phyloP scores from a whole-genome alignment of 1,140 invertebrate species.

The Trichomalopsis sarcophagae region DNA sequence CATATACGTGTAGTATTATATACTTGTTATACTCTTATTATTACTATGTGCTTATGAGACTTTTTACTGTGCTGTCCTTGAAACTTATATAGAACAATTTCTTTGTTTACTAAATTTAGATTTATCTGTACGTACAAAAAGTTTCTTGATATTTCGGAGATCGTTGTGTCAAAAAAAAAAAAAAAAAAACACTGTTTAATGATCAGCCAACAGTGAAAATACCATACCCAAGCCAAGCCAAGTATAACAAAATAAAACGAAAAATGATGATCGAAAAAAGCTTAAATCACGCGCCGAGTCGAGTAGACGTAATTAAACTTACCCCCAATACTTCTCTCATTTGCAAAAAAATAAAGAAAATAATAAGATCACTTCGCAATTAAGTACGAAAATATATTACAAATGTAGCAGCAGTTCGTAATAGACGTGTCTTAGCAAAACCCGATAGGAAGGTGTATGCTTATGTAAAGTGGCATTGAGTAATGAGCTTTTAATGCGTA shows the following conservation, averaged over 20 bases:
- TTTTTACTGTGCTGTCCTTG: conserved; percentile 28
- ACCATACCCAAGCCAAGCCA: neutral
- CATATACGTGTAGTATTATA: neutral
- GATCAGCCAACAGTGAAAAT: no score
- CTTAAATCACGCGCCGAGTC: neutral
- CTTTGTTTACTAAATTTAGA: conserved; percentile 3
- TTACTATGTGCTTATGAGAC: conserved; percentile 41
- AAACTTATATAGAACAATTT: conserved; percentile 35
- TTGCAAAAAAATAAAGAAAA: neutral
- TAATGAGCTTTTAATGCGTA: no score
- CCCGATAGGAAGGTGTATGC: neutral
- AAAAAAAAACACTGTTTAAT: neutral
- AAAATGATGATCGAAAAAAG: neutral
- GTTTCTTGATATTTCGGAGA: neutral
- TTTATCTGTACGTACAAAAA: neutral
- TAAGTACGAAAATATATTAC: neutral
- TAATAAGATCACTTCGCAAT: neutral
- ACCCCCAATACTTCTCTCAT: neutral
- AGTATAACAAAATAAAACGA: neutral
- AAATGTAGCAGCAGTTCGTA: neutral
- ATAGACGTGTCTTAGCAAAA: neutral
- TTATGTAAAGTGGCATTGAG: neutral
- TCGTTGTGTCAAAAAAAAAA: neutral
- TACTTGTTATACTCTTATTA: conserved; percentile 20
- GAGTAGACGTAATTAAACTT: neutral